These are phyloP conservation scores for Poeciliopsis turneri DNA, from an alignment of 2,797 vertebrate species.

Conservation along the genomic window DNA sequence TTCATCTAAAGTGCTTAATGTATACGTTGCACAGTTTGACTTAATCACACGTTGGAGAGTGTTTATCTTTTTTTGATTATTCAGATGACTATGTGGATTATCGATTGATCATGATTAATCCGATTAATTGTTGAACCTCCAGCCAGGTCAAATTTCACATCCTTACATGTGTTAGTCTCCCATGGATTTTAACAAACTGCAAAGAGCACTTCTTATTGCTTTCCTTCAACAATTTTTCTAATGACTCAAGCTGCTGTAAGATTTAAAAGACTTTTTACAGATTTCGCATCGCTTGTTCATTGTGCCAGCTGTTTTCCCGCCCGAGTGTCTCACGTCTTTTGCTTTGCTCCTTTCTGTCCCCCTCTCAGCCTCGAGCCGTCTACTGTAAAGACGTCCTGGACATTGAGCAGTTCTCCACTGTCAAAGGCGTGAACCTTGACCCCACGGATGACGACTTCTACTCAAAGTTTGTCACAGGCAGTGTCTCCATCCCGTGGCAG, in stretches of 20 bases:
- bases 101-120: too few species aligned
- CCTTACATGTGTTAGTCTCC: neutral
- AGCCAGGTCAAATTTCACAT: neutral
- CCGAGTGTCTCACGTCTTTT: neutral
- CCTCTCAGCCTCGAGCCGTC: constrained; percentile 85
- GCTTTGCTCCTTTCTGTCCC: neutral
- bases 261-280: neutral
- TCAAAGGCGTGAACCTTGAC: constrained; percentile 92
- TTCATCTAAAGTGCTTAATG: too few species aligned
- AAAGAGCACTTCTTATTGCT: neutral
- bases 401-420: constrained; percentile 90
- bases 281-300: neutral
- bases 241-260: constrained; percentile 1
- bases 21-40: too few species aligned
- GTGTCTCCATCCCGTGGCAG: constrained; percentile 95
- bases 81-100: too few species aligned
- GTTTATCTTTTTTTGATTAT: too few species aligned
- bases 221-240: neutral
- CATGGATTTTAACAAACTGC: neutral
- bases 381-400: constrained; percentile 93
- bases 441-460: constrained; percentile 89
- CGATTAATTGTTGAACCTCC: too few species aligned
- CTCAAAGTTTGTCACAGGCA: constrained; percentile 90
- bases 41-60: too few species aligned
- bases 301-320: neutral